These are phyloP conservation scores for Channa striata DNA, from an alignment of 2,797 vertebrate genomes.

Conservation along the genomic window DNA sequence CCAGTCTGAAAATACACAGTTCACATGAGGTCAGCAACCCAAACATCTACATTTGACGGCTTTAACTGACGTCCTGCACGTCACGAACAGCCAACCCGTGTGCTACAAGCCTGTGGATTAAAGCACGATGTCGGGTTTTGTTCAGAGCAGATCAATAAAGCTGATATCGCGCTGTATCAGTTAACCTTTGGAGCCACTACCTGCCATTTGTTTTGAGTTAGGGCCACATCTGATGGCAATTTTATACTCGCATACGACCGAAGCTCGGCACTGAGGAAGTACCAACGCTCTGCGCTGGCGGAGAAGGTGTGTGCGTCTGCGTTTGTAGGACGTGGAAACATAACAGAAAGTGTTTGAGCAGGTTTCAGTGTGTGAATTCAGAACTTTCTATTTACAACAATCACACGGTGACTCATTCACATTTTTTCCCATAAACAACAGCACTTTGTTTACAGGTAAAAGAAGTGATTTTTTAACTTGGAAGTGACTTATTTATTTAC, in stretches of 20 bases:
- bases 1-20: slow-evolving; percentile 4
- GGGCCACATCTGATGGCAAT: slow-evolving; percentile 88
- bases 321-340: not conserved
- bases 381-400: not conserved
- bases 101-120: slow-evolving; percentile 69
- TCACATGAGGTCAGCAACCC: slow-evolving; percentile 3
- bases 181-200: slow-evolving; percentile 78
- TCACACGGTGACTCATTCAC: not conserved
- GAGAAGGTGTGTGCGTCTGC: slow-evolving; percentile 31
- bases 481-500: no score
- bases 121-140: slow-evolving; percentile 81
- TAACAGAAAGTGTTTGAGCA: not conserved
- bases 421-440: not conserved
- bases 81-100: slow-evolving; percentile 67
- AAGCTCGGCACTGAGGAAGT: slow-evolving; percentile 75
- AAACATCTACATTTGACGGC: slow-evolving; percentile 64
- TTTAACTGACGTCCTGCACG: slow-evolving; percentile 44
- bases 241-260: slow-evolving; percentile 74
- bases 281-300: slow-evolving; percentile 73
- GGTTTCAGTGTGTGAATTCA: no score
- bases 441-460: not conserved
- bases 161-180: slow-evolving; percentile 86
- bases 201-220: slow-evolving; percentile 86
- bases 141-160: slow-evolving; percentile 88
- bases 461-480: not conserved